Evolutionary conservation across 2,113 vertebrate species (phyloP).

Genomic region (Rhombomys opimus): DNA sequence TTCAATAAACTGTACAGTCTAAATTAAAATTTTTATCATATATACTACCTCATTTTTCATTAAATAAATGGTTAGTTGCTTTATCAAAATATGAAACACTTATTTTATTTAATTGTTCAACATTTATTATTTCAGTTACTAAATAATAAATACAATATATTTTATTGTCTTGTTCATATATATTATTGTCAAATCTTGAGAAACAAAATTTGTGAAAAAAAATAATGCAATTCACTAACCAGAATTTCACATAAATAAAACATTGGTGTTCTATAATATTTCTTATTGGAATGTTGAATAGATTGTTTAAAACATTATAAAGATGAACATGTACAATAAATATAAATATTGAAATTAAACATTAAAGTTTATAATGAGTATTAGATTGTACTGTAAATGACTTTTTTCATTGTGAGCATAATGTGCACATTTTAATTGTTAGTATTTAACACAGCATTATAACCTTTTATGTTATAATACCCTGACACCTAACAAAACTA

Average conservation of each 20-base stretch:
- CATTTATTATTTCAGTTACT: background rate
- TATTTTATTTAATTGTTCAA: background rate
- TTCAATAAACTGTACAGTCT: background rate
- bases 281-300: background rate
- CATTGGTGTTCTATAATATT: background rate
- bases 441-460: background rate
- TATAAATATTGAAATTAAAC: background rate
- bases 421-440: background rate
- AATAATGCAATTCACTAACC: background rate
- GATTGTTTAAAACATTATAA: background rate
- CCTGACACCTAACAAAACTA: background rate
- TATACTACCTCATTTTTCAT: background rate
- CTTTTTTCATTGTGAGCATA: background rate
- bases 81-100: background rate
- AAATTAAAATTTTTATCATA: background rate
- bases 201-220: background rate
- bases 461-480: background rate
- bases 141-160: background rate
- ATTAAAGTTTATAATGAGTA: background rate
- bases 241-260: background rate
- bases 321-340: background rate
- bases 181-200: background rate
- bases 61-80: background rate
- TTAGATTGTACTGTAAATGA: background rate
- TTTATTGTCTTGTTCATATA: background rate